phyloP scores from a whole-genome alignment of 1,140 invertebrate genomes.

The Mizuhopecten yessoensis region DNA sequence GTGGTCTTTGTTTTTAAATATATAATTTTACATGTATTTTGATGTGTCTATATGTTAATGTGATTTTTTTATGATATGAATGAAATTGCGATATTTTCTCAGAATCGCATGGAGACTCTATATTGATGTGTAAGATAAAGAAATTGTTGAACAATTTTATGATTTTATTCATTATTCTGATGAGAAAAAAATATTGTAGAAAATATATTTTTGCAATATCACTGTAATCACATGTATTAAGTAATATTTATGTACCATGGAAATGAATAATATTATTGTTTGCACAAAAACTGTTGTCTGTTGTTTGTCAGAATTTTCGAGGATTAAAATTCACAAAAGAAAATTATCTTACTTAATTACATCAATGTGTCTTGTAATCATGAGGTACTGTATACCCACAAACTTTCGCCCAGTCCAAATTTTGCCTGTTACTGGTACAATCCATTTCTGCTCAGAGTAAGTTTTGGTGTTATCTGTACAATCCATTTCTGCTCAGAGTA shows the following conservation, averaged over 20 bases:
- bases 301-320: background rate
- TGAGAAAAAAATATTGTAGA: constrained; percentile 3
- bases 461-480: too few species aligned
- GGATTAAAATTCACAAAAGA: background rate
- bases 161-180: background rate
- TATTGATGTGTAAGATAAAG: background rate
- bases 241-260: constrained; percentile 39
- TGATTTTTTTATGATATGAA: background rate
- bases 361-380: too few species aligned
- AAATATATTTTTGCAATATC: constrained; percentile 40
- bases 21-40: constrained; percentile 12
- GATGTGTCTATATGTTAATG: background rate
- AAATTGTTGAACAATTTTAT: constrained; percentile 23
- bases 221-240: constrained; percentile 21
- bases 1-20: background rate
- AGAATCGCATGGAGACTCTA: background rate
- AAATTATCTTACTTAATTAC: too few species aligned
- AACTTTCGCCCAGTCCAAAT: too few species aligned
- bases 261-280: constrained; percentile 40
- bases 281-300: background rate
- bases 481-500: too few species aligned
- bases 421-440: too few species aligned
- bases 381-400: too few species aligned
- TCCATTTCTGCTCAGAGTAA: too few species aligned
- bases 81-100: background rate